phyloP scores from a whole-genome alignment of 2,888 invertebrate genomes.

The Apamea sordens region DNA sequence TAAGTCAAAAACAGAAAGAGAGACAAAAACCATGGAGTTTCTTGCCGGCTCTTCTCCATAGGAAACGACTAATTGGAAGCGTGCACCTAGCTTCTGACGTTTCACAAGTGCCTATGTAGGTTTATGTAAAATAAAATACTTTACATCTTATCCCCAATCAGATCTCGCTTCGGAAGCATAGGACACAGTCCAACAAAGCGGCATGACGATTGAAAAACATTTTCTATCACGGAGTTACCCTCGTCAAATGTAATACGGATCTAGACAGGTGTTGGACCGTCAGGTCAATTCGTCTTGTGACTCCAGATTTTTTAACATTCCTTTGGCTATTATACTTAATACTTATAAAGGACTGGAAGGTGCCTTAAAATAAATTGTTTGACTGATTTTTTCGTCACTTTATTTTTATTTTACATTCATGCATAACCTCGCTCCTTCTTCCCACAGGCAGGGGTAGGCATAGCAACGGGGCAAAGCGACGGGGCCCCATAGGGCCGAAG shows the following conservation, averaged over 20 bases:
- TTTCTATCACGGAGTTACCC: slow-evolving; percentile 45
- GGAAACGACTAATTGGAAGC: background rate
- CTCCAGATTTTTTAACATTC: slow-evolving; percentile 25
- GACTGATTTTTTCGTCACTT: background rate
- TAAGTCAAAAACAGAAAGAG: background rate
- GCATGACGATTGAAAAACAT: slow-evolving; percentile 33
- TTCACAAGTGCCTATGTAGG: background rate
- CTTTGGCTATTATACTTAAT: background rate
- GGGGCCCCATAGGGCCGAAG: too few species aligned
- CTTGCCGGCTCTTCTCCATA: background rate
- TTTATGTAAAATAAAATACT: background rate
- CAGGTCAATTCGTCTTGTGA: slow-evolving; percentile 49
- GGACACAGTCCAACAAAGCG: slow-evolving; percentile 28
- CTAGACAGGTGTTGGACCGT: slow-evolving; percentile 48
- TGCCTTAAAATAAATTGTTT: background rate
- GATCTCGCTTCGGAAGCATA: slow-evolving; percentile 5
- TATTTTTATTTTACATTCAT: background rate
- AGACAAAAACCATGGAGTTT: background rate
- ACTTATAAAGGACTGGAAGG: background rate
- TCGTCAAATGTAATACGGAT: slow-evolving; percentile 55
- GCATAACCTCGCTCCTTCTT: too few species aligned
- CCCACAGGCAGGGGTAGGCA: background rate
- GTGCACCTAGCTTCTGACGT: background rate
- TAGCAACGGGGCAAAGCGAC: too few species aligned
- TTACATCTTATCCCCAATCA: background rate